phyloP scores from a whole-genome alignment of 2,888 invertebrate species.

The Drosophila sordidapex region DNA sequence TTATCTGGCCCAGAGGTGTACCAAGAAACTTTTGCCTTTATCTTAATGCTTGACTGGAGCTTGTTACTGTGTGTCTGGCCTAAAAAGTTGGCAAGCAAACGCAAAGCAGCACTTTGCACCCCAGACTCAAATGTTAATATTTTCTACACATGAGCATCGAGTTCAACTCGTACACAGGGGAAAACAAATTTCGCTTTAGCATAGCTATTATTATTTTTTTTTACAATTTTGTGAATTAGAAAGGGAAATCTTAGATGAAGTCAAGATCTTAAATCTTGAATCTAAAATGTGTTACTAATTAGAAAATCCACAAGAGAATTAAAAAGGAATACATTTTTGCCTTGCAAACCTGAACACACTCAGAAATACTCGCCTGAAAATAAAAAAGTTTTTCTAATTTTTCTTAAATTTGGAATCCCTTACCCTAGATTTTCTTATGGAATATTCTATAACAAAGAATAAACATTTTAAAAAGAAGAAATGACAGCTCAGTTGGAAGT shows the following conservation, averaged over 20 bases:
- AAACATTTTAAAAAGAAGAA: not conserved
- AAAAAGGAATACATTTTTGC: not conserved
- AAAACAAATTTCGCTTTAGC: not conserved
- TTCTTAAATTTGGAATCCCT: not conserved
- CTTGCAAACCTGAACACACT: not conserved
- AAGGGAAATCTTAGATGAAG: not conserved
- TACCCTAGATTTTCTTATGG: not conserved
- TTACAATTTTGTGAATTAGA: not conserved
- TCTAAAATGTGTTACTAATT: not conserved
- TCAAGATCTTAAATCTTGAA: not conserved
- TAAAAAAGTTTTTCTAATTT: not conserved
- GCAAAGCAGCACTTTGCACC: not conserved
- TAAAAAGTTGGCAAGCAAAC: constrained; percentile 7
- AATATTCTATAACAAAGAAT: not conserved
- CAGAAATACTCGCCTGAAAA: not conserved
- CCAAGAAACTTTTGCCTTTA: constrained; percentile 50
- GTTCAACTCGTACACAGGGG: not conserved
- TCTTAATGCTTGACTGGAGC: constrained; percentile 62
- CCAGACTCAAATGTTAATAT: not conserved
- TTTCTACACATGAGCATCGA: constrained; percentile 10
- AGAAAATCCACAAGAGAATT: not conserved
- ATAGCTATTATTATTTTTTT: not conserved
- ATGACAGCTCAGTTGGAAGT: not conserved
- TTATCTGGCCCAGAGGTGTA: constrained; percentile 38
- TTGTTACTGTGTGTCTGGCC: constrained; percentile 7